Percentiles rank a stretch among this genome's conserved stretches.
These are phyloP conservation scores for Chloroclystis v-ata DNA, from an alignment of 2,888 invertebrate genomes.

Conservation along the genomic window DNA sequence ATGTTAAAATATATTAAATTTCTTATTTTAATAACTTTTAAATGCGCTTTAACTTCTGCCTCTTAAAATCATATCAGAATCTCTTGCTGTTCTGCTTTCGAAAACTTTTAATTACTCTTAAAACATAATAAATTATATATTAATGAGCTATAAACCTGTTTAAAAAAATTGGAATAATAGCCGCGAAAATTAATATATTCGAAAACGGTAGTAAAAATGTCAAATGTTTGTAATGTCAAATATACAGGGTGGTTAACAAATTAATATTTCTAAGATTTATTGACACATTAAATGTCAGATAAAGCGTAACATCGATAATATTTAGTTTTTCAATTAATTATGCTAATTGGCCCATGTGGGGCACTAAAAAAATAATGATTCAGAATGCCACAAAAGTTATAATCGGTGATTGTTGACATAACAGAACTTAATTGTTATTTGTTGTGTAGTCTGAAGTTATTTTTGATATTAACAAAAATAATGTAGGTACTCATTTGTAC, in stretches of 20 bases:
- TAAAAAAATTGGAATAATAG: background rate
- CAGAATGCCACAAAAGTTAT: background rate
- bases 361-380: too few relatives aligned
- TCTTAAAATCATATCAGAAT: slow-evolving; percentile 33
- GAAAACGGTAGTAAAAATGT: background rate
- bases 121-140: slow-evolving; percentile 17
- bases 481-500: too few relatives aligned
- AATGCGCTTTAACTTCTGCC: slow-evolving; percentile 14
- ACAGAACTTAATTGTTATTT: too few relatives aligned
- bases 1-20: background rate
- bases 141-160: slow-evolving; percentile 7
- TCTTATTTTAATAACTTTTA: slow-evolving; percentile 2
- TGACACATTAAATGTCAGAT: background rate
- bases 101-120: slow-evolving; percentile 37
- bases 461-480: too few relatives aligned
- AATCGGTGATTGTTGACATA: slow-evolving; percentile 1
- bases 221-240: background rate
- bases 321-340: background rate
- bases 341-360: too few relatives aligned
- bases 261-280: slow-evolving; percentile 1
- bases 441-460: too few relatives aligned
- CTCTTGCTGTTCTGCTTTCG: slow-evolving; percentile 38
- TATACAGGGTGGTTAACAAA: background rate
- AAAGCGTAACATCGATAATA: background rate
- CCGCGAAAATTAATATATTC: background rate